Evolutionary conservation across 1,140 invertebrate species (phyloP).

Genomic region (Drosophila grimshawi): DNA sequence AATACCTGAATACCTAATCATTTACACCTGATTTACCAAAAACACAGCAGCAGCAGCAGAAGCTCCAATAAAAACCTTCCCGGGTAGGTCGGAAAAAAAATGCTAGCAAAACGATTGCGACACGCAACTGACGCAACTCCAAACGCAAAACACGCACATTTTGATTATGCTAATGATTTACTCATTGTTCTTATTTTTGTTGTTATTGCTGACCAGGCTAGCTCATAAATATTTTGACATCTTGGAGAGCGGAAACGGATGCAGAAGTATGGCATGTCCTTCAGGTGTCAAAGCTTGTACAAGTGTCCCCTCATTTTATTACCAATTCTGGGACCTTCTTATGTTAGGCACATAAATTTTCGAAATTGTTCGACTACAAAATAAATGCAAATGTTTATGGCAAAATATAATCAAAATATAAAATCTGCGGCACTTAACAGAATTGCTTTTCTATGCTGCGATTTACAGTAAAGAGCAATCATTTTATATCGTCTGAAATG

Average conservation of each 20-base stretch:
- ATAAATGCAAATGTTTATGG: too few relatives aligned
- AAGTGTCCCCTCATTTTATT: slow-evolving; percentile 51
- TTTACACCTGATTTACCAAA: slow-evolving; percentile 70
- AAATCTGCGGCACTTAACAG: too few relatives aligned
- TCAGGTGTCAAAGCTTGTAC: slow-evolving; percentile 10
- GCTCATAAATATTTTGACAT: slow-evolving; percentile 61
- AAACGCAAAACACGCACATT: slow-evolving; percentile 69
- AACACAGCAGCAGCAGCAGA: background rate
- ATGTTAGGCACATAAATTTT: background rate
- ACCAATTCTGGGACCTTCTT: slow-evolving; percentile 22
- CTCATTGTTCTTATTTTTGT: slow-evolving; percentile 4
- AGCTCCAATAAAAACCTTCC: slow-evolving; percentile 20
- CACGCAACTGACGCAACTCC: slow-evolving; percentile 57
- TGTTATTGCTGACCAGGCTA: background rate
- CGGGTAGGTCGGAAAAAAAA: slow-evolving; percentile 38
- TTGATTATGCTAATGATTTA: slow-evolving; percentile 78
- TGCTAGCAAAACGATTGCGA: slow-evolving; percentile 50
- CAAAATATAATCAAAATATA: too few relatives aligned
- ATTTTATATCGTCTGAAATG: too few relatives aligned
- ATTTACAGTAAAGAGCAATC: too few relatives aligned
- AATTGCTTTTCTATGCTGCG: too few relatives aligned
- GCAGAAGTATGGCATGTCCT: slow-evolving; percentile 25
- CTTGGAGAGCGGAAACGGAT: slow-evolving; percentile 43
- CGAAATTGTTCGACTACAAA: slow-evolving; percentile 5
- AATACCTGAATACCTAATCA: slow-evolving; percentile 59